Evolutionary conservation across 2,113 vertebrate genomes (phyloP).

Genomic region (Tretioscincus oriximinensis): DNA sequence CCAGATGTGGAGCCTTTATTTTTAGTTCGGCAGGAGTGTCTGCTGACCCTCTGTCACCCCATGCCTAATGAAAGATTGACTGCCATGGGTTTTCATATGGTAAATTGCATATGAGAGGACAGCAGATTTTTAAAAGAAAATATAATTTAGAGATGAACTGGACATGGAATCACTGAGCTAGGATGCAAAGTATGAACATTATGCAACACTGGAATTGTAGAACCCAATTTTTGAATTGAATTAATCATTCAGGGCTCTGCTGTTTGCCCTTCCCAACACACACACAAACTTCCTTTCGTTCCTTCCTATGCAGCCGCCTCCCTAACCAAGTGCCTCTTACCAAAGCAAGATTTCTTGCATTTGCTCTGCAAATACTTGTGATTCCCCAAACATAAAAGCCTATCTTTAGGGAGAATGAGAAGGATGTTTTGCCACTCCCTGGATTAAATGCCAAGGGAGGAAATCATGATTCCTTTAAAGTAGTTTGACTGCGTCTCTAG

Average conservation of each 20-base stretch:
- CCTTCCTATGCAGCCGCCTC: slow-evolving; percentile 48
- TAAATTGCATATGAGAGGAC: slow-evolving; percentile 74
- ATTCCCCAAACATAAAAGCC: slow-evolving; percentile 55
- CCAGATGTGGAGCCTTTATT: slow-evolving; percentile 82
- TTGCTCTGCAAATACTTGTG: slow-evolving; percentile 57
- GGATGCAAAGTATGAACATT: slow-evolving; percentile 72
- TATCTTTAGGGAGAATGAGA: slow-evolving; percentile 51
- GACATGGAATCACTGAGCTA: slow-evolving; percentile 69
- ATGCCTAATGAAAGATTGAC: slow-evolving; percentile 84
- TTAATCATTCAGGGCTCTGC: slow-evolving; percentile 65
- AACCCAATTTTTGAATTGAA: slow-evolving; percentile 67
- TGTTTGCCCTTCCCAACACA: neutral
- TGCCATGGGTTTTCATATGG: slow-evolving; percentile 72
- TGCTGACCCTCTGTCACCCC: slow-evolving; percentile 81
- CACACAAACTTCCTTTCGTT: slow-evolving; percentile 6
- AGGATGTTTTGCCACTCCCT: neutral
- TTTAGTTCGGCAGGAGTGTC: slow-evolving; percentile 76
- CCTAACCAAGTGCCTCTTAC: slow-evolving; percentile 46
- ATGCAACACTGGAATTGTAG: slow-evolving; percentile 68
- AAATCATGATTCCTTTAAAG: slow-evolving; percentile 7
- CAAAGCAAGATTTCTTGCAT: slow-evolving; percentile 46
- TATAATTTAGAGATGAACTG: slow-evolving; percentile 71
- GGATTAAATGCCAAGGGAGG: neutral
- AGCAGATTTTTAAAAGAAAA: slow-evolving; percentile 69
- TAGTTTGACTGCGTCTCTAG: slow-evolving; percentile 55